Percentiles rank a stretch among this genome's conserved stretches.
These are phyloP conservation scores for Papilio dardanus DNA, from an alignment of 1,140 invertebrate genomes.

Conservation along the genomic window DNA sequence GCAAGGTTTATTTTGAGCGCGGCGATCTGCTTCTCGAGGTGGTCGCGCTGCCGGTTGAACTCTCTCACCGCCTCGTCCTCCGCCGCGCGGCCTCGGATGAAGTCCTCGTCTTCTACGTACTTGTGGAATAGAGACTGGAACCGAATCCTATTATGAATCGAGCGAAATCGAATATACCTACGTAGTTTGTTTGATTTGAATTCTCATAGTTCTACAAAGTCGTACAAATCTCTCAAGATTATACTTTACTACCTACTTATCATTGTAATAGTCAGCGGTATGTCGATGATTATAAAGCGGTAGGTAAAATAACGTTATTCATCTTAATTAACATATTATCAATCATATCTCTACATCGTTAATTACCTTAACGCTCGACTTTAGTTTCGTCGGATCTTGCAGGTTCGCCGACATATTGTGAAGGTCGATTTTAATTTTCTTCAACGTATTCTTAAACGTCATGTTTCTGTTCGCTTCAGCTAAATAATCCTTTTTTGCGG, in stretches of 20 bases:
- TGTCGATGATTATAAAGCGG: neutral
- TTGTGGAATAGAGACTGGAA: conserved; percentile 86
- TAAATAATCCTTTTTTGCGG: conserved; percentile 86
- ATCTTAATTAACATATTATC: neutral
- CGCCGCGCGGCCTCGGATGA: conserved; percentile 84
- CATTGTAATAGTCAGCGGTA: conserved; percentile 2
- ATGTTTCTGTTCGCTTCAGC: conserved; percentile 85
- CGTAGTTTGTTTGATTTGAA: neutral
- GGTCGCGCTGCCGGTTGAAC: conserved; percentile 90
- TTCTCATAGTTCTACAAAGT: neutral
- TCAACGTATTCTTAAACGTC: conserved; percentile 86
- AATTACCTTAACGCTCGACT: conserved; percentile 88
- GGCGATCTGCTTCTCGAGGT: conserved; percentile 89
- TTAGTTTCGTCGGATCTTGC: conserved; percentile 89
- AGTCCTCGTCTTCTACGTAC: conserved; percentile 88
- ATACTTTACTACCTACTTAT: neutral
- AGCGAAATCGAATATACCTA: neutral
- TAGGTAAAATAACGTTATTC: conserved; percentile 1
- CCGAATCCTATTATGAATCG: conserved; percentile 33
- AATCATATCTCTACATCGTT: neutral
- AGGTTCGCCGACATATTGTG: conserved; percentile 89
- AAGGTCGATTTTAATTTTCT: conserved; percentile 90
- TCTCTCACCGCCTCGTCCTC: conserved; percentile 90
- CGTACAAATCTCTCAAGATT: neutral
- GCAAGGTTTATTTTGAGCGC: conserved; percentile 77